phyloP scores from a whole-genome alignment of 2,888 invertebrate genomes.

The Tachystola acroxantha region DNA sequence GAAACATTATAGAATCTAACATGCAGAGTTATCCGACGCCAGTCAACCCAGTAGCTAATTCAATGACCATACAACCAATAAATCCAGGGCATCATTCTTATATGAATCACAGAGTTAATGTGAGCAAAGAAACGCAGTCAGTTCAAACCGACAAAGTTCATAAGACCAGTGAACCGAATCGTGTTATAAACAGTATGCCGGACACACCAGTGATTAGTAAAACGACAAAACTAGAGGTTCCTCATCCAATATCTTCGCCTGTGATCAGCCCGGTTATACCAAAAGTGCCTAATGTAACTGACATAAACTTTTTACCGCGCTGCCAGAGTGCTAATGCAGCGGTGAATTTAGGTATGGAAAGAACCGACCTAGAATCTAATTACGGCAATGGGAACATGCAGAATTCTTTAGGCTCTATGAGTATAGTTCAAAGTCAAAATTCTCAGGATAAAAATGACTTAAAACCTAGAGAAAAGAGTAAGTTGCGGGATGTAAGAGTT shows the following conservation, averaged over 20 bases:
- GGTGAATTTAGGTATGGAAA: slow-evolving; percentile 57
- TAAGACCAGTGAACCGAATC: slow-evolving; percentile 51
- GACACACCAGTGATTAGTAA: slow-evolving; percentile 59
- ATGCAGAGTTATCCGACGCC: slow-evolving; percentile 54
- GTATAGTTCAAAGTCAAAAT: slow-evolving; percentile 45
- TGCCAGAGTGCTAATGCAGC: slow-evolving; percentile 70
- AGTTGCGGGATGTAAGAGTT: slow-evolving; percentile 65
- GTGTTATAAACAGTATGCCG: slow-evolving; percentile 41
- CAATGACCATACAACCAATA: slow-evolving; percentile 67
- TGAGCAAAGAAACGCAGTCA: slow-evolving; percentile 58
- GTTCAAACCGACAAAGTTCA: slow-evolving; percentile 61
- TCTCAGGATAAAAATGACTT: slow-evolving; percentile 55
- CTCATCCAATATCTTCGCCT: slow-evolving; percentile 70
- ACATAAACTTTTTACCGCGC: slow-evolving; percentile 63
- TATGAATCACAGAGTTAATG: slow-evolving; percentile 51
- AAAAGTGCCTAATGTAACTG: slow-evolving; percentile 61
- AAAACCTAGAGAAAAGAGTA: slow-evolving; percentile 66
- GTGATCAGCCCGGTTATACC: slow-evolving; percentile 68
- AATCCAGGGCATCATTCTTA: slow-evolving; percentile 56
- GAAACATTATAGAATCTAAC: slow-evolving; percentile 54
- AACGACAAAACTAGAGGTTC: slow-evolving; percentile 65
- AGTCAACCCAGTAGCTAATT: slow-evolving; percentile 37
- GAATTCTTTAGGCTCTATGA: slow-evolving; percentile 54
- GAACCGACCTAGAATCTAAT: slow-evolving; percentile 51
- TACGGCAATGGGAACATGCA: slow-evolving; percentile 45